Percentiles rank a stretch among this genome's conserved stretches.
These are phyloP conservation scores for Tenthredo distinguenda DNA, from an alignment of 2,888 invertebrate genomes.

Conservation along the genomic window DNA sequence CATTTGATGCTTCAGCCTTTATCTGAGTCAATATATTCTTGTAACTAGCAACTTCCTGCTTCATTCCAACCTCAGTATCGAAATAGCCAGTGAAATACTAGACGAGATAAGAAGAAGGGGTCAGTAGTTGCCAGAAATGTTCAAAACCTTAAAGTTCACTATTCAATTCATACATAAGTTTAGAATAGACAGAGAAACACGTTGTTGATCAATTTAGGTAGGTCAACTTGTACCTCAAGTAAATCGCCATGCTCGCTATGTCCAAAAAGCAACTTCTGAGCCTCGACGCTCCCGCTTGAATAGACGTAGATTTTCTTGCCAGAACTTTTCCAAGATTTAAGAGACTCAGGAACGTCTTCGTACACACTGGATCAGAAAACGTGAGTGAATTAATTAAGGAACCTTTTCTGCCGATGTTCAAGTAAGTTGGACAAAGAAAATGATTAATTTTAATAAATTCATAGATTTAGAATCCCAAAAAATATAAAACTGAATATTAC, in stretches of 20 bases:
- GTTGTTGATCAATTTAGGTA: neutral
- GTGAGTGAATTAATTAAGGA: neutral
- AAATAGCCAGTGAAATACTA: conserved; percentile 88
- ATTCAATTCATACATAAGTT: neutral
- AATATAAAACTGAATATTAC: neutral
- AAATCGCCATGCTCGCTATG: conserved; percentile 90
- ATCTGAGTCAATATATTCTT: conserved; percentile 86
- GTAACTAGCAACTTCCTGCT: conserved; percentile 90
- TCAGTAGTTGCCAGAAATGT: conserved; percentile 5
- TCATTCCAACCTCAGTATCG: conserved; percentile 92
- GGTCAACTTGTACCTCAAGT: conserved; percentile 79
- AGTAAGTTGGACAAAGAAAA: neutral
- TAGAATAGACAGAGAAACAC: neutral
- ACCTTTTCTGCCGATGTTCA: neutral
- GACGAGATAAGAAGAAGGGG: conserved; percentile 18
- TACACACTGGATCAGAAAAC: conserved; percentile 85
- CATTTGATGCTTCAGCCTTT: conserved; percentile 82
- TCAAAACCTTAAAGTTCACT: neutral
- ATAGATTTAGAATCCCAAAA: neutral
- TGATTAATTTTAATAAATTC: neutral
- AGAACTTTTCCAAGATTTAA: conserved; percentile 86
- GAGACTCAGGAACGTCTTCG: conserved; percentile 88
- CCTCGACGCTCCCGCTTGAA: conserved; percentile 94
- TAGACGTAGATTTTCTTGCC: conserved; percentile 90
- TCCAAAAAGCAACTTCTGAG: conserved; percentile 92